A percentile compares a stretch with the other conserved stretches of the same genome.
These are phyloP conservation scores for Bemisia tabaci DNA, from an alignment of 1,140 invertebrate genomes.

Conservation along the genomic window DNA sequence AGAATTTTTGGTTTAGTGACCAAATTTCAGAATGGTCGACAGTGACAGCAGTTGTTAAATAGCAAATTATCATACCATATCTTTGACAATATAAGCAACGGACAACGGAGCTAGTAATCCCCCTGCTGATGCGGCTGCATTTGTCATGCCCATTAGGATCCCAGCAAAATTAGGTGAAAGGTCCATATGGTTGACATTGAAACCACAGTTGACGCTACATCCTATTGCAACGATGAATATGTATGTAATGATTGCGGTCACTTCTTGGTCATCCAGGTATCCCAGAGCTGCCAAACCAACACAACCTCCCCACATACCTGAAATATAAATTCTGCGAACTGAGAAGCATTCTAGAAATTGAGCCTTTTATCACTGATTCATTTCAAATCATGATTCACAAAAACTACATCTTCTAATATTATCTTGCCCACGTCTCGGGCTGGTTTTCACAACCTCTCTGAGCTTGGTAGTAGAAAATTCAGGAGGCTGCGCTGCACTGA, in stretches of 20 bases:
- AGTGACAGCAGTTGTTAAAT: background rate
- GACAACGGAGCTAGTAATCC: slow-evolving; percentile 73
- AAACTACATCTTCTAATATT: background rate
- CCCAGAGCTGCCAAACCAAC: slow-evolving; percentile 31
- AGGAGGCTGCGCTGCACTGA: too few species aligned
- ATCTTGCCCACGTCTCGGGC: too few species aligned
- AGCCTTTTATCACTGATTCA: background rate
- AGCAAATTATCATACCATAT: slow-evolving; percentile 38
- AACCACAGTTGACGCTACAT: slow-evolving; percentile 40
- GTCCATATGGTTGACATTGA: slow-evolving; percentile 51
- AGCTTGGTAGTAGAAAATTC: too few species aligned
- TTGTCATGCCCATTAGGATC: slow-evolving; percentile 26
- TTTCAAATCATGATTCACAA: background rate
- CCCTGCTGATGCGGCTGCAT: slow-evolving; percentile 61
- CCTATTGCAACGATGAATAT: slow-evolving; percentile 42
- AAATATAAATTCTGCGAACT: background rate
- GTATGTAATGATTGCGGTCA: slow-evolving; percentile 32
- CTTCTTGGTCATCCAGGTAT: slow-evolving; percentile 17
- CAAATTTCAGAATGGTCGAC: background rate
- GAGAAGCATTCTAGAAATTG: background rate
- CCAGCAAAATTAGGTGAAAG: slow-evolving; percentile 34
- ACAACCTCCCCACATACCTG: slow-evolving; percentile 31
- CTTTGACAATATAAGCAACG: slow-evolving; percentile 57
- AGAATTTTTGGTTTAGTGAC: too few species aligned
- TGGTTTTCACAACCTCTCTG: too few species aligned